phyloP scores from a whole-genome alignment of 2,113 vertebrate genomes.

The Phaethornis superciliosus region DNA sequence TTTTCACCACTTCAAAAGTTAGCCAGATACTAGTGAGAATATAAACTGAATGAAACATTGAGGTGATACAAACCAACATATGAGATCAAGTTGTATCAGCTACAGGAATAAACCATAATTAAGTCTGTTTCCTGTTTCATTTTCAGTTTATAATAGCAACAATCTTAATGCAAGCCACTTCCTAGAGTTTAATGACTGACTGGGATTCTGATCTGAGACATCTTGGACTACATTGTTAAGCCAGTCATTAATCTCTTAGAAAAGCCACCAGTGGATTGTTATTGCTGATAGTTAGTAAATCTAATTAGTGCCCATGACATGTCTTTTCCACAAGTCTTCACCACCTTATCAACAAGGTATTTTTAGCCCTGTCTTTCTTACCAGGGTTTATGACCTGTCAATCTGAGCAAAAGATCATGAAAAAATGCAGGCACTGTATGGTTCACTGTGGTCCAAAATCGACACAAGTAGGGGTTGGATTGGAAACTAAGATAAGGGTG shows the following conservation, averaged over 20 bases:
- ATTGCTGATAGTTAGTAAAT: conserved; percentile 71
- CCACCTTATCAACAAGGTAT: conserved; percentile 70
- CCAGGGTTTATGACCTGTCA: conserved; percentile 89
- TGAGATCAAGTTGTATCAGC: conserved; percentile 19
- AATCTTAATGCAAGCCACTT: conserved; percentile 51
- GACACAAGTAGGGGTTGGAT: conserved; percentile 82
- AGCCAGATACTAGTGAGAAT: conserved; percentile 31
- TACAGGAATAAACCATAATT: neutral
- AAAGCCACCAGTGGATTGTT: conserved; percentile 59
- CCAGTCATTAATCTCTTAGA: conserved; percentile 37
- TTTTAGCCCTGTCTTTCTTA: conserved; percentile 84
- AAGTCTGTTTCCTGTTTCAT: neutral
- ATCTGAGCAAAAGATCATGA: conserved; percentile 85
- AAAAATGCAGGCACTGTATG: conserved; percentile 84
- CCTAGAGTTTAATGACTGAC: neutral
- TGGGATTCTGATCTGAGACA: neutral
- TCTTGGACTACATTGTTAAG: neutral
- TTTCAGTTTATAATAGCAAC: conserved; percentile 79
- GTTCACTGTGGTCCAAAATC: conserved; percentile 81
- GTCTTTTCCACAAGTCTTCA: conserved; percentile 69
- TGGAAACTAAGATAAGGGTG: conserved; percentile 81
- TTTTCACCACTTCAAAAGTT: conserved; percentile 32
- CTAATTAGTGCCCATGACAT: conserved; percentile 71
- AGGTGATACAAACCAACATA: conserved; percentile 38
- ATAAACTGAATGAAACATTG: conserved; percentile 71